Base-by-base conservation (phyloP, 2,113 vertebrate genomes). In the Anser cygnoides region DNA sequence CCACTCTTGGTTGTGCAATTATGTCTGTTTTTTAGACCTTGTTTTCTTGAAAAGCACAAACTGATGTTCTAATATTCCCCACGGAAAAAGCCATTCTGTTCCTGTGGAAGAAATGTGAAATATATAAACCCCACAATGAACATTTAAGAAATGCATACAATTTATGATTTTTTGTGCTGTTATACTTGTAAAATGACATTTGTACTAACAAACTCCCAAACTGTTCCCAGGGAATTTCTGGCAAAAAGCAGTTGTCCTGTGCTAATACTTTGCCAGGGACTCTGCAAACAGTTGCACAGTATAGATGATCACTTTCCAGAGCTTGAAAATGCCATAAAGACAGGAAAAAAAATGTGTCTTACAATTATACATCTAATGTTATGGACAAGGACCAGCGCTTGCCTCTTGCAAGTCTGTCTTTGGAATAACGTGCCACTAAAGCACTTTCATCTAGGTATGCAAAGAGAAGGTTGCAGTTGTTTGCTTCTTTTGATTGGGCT, bases 401-500 rank as follows among this genome's bases (percentile, higher is more conserved):
- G 10, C 33, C 50, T 73, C 35, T 44, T 77, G 9, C 10, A 58
- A 77, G 23, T 52, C 20, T 62, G 13, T 57, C 82, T 77, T 67
- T 81, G 54, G 35, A 76, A 62, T 31, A 57, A 72, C 57, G 20
- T 44, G 12, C 77, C 33, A 62, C 35, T 76, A 58, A 89, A 72
- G 2, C 16, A 28, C 6, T 37, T 3, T 77, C 71, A 41, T 52
- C 35, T 58, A 28, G 4, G 3, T 33, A 62, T 0, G 1, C 18
- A 13, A 72, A 68, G 7, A 28, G 25, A 73, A 83, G 9, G 6
- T 68, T 73, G 57, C 13, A 37, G 28, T 31, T 70, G 35, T 75
- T 92, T 41, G 2, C 23, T 78, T 62, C 23, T 28, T 89, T 73
- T 63, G 25, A 58, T 2, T 6, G 11, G 26, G 4, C 14, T 82